Evolutionary conservation across 2,888 invertebrate genomes (phyloP).

Genomic region (Salticus scenicus): DNA sequence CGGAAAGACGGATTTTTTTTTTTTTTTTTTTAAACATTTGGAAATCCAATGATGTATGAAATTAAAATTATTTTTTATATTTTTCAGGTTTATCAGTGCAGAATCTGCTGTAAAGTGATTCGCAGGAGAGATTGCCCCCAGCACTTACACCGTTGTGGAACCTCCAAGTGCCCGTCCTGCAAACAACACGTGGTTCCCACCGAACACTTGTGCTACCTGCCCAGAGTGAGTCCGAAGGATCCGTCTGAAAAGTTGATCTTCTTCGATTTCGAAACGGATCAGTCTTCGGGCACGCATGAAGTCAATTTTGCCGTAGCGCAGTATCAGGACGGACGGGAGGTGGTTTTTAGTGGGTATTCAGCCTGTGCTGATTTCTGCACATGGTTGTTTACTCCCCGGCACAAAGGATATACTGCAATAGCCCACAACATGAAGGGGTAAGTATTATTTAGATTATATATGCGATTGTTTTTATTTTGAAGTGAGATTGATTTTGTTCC

Average conservation of each 20-base stretch:
- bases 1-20: too few species aligned
- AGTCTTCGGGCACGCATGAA: not conserved
- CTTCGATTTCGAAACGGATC: conserved; percentile 29
- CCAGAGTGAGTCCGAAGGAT: not conserved
- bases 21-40: too few species aligned
- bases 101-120: not conserved
- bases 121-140: not conserved
- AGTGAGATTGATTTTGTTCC: too few species aligned
- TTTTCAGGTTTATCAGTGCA: conserved; percentile 27
- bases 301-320: conserved; percentile 34
- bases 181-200: not conserved
- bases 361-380: conserved; percentile 2
- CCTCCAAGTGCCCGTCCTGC: conserved; percentile 1
- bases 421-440: conserved; percentile 27
- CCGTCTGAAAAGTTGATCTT: not conserved
- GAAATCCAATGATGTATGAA: too few species aligned
- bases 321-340: conserved; percentile 16
- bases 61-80: not conserved
- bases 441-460: not conserved
- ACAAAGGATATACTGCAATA: conserved; percentile 26
- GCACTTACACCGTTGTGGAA: conserved; percentile 19
- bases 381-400: not conserved
- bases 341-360: not conserved
- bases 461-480: not conserved
- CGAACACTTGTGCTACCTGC: not conserved